phyloP scores from a whole-genome alignment of 2,113 vertebrate species.

The Rhagologus leucostigma region DNA sequence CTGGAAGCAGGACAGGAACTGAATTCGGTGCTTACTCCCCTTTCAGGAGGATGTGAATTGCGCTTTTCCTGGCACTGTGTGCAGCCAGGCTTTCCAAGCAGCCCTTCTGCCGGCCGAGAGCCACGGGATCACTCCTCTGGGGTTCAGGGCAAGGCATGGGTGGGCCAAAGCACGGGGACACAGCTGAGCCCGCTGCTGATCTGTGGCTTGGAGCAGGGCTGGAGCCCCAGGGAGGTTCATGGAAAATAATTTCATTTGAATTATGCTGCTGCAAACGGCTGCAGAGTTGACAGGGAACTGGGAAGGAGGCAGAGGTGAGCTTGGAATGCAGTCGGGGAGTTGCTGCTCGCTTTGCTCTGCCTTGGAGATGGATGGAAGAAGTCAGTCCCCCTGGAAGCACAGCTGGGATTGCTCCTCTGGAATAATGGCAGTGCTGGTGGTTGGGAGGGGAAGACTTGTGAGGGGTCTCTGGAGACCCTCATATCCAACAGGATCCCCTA shows the following conservation, averaged over 20 bases:
- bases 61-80: neutral
- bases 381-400: neutral
- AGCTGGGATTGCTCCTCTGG: neutral
- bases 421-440: neutral
- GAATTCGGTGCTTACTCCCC: neutral
- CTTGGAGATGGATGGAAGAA: neutral
- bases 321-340: neutral
- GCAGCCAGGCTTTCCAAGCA: neutral
- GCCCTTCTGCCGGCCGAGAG: neutral
- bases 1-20: neutral
- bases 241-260: neutral
- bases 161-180: neutral
- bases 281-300: neutral
- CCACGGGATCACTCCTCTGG: fast-evolving
- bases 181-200: fast-evolving
- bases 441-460: neutral
- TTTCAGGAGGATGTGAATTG: neutral
- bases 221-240: neutral
- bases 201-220: fast-evolving
- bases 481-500: neutral
- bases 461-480: neutral
- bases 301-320: neutral
- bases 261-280: neutral
- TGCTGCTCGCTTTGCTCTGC: neutral
- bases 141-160: neutral